Conservation (phyloP, 2,797 vertebrate genomes). For the Lacerta bilineata region DNA sequence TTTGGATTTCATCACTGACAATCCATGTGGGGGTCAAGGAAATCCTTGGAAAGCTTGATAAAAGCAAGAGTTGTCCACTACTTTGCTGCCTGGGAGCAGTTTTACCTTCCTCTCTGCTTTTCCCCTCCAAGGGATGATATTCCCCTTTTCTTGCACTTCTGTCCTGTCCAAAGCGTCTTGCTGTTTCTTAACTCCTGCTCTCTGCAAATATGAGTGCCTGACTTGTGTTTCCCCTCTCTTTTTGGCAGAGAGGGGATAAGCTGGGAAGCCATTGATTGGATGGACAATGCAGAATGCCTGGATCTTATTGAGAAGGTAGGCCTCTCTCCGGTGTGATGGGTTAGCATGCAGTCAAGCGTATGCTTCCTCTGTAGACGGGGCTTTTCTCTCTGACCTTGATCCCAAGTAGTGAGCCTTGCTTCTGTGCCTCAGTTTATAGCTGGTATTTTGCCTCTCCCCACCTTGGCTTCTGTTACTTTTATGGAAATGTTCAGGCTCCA, state of each 20-base stretch:
- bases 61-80: background rate
- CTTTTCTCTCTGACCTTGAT: background rate
- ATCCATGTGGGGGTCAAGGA: background rate
- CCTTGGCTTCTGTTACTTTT: background rate
- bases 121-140: rapidly evolving
- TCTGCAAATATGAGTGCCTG: background rate
- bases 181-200: constrained; percentile 36
- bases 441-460: background rate
- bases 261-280: constrained; percentile 96
- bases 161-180: background rate
- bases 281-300: constrained; percentile 94
- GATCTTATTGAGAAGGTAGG: constrained; percentile 93
- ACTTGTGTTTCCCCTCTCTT: constrained; percentile 55
- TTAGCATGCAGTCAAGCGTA: too few relatives aligned
- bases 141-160: constrained; percentile 2
- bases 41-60: background rate
- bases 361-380: background rate
- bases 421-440: background rate
- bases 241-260: constrained; percentile 87
- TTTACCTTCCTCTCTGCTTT: background rate
- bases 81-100: background rate
- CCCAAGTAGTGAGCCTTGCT: background rate
- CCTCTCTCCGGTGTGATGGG: background rate
- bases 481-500: background rate
- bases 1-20: constrained; percentile 1